A percentile compares a stretch with the other conserved stretches of the same genome.
These are phyloP conservation scores for Eupithecia inturbata DNA, from an alignment of 2,888 invertebrate species.

Conservation along the genomic window DNA sequence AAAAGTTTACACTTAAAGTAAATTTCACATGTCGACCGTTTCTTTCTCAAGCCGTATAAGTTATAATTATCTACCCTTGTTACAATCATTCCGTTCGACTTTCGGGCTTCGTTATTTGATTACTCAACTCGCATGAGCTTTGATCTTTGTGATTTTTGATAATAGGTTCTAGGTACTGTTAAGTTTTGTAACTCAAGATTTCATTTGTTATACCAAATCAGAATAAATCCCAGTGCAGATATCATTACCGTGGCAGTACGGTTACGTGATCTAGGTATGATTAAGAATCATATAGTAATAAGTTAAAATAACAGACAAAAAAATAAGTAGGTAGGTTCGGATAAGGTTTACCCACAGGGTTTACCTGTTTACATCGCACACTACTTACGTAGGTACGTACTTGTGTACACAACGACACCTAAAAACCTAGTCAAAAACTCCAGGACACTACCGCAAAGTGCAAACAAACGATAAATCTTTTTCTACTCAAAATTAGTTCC, in stretches of 20 bases:
- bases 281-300: neutral
- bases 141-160: conserved; percentile 35
- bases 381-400: neutral
- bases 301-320: neutral
- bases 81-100: conserved; percentile 59
- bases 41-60: conserved; percentile 65
- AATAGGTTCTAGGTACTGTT: conserved; percentile 3
- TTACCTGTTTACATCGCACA: neutral
- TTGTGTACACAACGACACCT: neutral
- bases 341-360: too few species aligned
- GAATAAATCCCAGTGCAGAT: too few species aligned
- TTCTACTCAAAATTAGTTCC: conserved; percentile 21
- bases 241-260: neutral
- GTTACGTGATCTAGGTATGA: neutral
- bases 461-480: conserved; percentile 21
- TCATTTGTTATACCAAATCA: neutral
- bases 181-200: neutral
- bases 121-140: conserved; percentile 33
- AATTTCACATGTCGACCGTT: conserved; percentile 69
- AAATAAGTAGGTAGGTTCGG: neutral
- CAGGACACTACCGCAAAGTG: neutral
- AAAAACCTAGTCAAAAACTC: conserved; percentile 1
- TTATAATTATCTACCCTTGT: conserved; percentile 63
- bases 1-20: conserved; percentile 78
- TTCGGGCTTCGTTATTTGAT: conserved; percentile 52